These are phyloP conservation scores for Lutraria lutraria DNA, from an alignment of 2,888 invertebrate genomes.

Conservation along the genomic window DNA sequence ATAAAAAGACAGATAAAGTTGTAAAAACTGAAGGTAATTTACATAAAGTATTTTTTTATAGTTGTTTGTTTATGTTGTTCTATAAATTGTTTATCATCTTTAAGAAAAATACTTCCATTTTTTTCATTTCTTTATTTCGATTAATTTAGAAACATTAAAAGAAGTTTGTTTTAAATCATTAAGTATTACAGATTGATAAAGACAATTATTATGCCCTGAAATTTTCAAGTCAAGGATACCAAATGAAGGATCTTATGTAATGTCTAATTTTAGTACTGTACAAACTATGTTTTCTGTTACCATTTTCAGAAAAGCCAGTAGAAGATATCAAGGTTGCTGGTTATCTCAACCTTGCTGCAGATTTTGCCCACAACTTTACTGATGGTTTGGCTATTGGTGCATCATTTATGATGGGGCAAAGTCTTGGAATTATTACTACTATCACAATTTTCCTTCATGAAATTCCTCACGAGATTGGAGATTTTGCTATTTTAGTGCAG, in stretches of 20 bases:
- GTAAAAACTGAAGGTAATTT: conserved; percentile 54
- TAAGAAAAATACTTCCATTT: no score
- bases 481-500: conserved; percentile 99
- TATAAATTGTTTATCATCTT: no score
- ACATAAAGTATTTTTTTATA: not conserved
- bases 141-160: no score
- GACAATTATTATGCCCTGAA: no score
- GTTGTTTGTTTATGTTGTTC: no score
- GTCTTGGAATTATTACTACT: conserved; percentile 92
- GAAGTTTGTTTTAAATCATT: no score
- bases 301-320: conserved; percentile 31
- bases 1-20: conserved; percentile 68
- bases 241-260: no score
- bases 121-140: no score
- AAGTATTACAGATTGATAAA: no score
- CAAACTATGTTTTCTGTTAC: no score
- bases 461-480: conserved; percentile 99
- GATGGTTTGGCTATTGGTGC: conserved; percentile 99
- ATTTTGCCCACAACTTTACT: conserved; percentile 99
- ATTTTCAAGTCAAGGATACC: no score
- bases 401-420: conserved; percentile 96
- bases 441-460: conserved; percentile 98
- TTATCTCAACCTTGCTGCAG: conserved; percentile 98
- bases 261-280: no score
- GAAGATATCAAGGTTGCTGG: conserved; percentile 92